Base-by-base conservation (phyloP, 2,797 vertebrate genomes). In the Scarus forsteni region DNA sequence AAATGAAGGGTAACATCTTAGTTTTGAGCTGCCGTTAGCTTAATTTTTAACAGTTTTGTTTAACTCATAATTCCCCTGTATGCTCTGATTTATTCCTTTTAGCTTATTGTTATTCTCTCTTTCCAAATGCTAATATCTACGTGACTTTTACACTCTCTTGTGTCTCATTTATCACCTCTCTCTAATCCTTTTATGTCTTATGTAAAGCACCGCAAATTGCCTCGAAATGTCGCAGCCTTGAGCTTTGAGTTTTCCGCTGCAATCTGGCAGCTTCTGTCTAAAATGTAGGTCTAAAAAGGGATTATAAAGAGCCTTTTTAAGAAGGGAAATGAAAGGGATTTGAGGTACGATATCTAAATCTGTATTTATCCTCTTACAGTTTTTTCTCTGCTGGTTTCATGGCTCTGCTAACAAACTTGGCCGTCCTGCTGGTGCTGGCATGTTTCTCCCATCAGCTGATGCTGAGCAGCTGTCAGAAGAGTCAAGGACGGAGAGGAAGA, bases 391-490 rank as follows among this genome's bases (percentile, higher is more conserved):
- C 56, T 59, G 15, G 14, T 58, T 70, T 56, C 80, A 95, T 93
- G 93, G 88, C 86, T 70, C 63, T 85, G 16, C 66, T 92, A 48
- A 91, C 80, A 71, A 86, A 82, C 39, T 48, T 95, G 68, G 76
- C 86, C 55, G 56, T 96, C 45, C 59, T 94, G 49, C 72, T 96
- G 81, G 69, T 92, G n/a, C 72, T 97, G 51, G 86, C 87, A 58
- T 92, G 84, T 79, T 9, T 92, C 77, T 80, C 88, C 65, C 93
- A 93, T 48, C 79, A 93, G 39, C 60, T 96, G 40, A 69, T 92
- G 50, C 75, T 77, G 62, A 77, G 66, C 46, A 89, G 85, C 62
- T 89, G 92, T 69, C 90, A 92, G 70, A 93, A 53, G 60, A 72
- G 60, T 35, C 53, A 52, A 1, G 81, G 74, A 79, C 66, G 57